Conservation (phyloP, 2,113 vertebrate genomes). For the Lethenteron camtschaticum region DNA sequence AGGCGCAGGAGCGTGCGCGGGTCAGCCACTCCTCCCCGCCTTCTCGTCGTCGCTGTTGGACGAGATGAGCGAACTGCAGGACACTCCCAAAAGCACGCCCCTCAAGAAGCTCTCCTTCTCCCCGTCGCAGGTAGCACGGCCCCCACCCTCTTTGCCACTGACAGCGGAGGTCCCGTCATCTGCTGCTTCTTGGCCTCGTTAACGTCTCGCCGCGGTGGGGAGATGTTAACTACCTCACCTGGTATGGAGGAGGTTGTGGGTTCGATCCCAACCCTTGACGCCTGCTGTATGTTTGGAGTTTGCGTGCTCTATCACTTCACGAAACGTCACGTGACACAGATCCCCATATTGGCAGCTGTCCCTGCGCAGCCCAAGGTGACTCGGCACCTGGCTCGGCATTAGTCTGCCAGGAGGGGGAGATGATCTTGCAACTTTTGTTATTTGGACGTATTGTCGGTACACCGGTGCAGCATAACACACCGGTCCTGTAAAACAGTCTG, state of each 20-base stretch:
- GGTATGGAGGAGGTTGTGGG: background rate
- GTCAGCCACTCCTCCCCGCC: conserved; percentile 32
- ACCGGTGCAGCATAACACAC: too few species aligned
- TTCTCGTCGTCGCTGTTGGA: conserved; percentile 31
- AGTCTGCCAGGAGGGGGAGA: too few species aligned
- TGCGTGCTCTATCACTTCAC: background rate
- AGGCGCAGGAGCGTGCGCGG: conserved; percentile 50
- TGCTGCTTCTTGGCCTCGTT: background rate
- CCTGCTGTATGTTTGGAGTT: background rate
- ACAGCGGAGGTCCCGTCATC: background rate
- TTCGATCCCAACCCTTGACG: background rate
- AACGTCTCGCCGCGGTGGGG: background rate
- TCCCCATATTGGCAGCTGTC: too few species aligned
- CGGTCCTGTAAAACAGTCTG: too few species aligned
- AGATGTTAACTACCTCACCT: background rate
- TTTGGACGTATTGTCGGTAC: too few species aligned
- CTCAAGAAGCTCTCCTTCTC: conserved; percentile 87
- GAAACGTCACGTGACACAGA: too few species aligned
- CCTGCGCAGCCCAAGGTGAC: too few species aligned
- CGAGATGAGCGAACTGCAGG: conserved; percentile 30
- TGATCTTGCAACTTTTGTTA: too few species aligned
- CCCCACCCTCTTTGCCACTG: too few species aligned
- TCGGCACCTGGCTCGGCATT: too few species aligned
- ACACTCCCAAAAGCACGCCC: conserved; percentile 80
- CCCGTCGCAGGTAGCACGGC: conserved; percentile 55